Conservation (phyloP, 2,888 invertebrate species). For the Calameuta filiformis region DNA sequence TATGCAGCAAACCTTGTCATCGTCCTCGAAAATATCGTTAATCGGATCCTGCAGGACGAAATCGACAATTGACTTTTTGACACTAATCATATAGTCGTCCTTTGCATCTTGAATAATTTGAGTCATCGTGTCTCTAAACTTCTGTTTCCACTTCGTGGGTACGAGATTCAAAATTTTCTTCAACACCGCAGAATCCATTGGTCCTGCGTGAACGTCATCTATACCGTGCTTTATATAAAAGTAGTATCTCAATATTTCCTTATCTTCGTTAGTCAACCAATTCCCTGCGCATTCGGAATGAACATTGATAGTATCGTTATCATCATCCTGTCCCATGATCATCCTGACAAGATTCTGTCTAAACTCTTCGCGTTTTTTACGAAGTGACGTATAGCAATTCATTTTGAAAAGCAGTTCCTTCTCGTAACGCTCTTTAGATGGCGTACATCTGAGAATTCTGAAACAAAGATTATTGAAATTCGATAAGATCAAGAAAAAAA, state of each 20-base stretch:
- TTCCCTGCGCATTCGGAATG: not conserved
- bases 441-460: slow-evolving; percentile 25
- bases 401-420: slow-evolving; percentile 47
- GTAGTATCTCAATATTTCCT: slow-evolving; percentile 83
- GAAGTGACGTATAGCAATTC: slow-evolving; percentile 76
- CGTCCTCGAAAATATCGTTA: slow-evolving; percentile 19
- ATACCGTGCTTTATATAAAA: slow-evolving; percentile 92
- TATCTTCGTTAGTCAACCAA: slow-evolving; percentile 69
- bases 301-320: slow-evolving; percentile 23
- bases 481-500: not conserved
- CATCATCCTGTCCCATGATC: slow-evolving; percentile 69
- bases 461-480: not conserved
- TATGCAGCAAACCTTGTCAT: slow-evolving; percentile 25
- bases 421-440: slow-evolving; percentile 28
- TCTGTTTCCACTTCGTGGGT: slow-evolving; percentile 71
- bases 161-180: slow-evolving; percentile 74
- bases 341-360: slow-evolving; percentile 81
- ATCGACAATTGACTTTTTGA: slow-evolving; percentile 93
- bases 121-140: slow-evolving; percentile 72
- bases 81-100: slow-evolving; percentile 86
- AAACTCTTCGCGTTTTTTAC: slow-evolving; percentile 84
- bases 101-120: slow-evolving; percentile 81
- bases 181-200: slow-evolving; percentile 81
- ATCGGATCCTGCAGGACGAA: slow-evolving; percentile 86
- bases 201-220: slow-evolving; percentile 89